A percentile compares a stretch with the other conserved stretches of the same genome.
Evolutionary conservation across 2,113 vertebrate species (phyloP).

Genomic region (Oreotrochilus melanogaster): DNA sequence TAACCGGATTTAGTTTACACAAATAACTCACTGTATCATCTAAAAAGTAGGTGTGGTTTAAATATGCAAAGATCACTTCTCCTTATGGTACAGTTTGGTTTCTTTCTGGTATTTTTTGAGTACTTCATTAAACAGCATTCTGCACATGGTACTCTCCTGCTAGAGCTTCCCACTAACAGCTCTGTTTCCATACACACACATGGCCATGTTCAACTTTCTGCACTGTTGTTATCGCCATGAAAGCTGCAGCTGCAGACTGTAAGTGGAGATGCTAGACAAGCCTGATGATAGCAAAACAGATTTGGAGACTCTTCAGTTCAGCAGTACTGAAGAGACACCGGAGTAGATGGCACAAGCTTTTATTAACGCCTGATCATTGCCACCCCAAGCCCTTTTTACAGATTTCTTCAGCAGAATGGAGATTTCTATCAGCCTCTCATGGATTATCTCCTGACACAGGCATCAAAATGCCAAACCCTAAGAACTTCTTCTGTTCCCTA

Average conservation of each 20-base stretch:
- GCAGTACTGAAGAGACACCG: not conserved
- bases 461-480: not conserved
- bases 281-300: not conserved
- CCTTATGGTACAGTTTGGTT: not conserved
- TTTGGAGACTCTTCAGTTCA: not conserved
- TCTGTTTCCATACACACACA: not conserved
- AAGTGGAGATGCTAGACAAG: not conserved
- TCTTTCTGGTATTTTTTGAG: not conserved
- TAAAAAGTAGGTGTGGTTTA: not conserved
- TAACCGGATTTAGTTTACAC: not conserved
- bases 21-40: not conserved
- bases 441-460: not conserved
- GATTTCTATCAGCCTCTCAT: not conserved
- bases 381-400: rapidly evolving
- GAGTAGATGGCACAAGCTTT: not conserved
- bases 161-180: not conserved
- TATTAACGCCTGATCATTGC: rapidly evolving
- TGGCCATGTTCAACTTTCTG: not conserved
- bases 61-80: not conserved
- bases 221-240: not conserved
- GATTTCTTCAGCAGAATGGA: not conserved
- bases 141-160: not conserved
- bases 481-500: not conserved
- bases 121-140: not conserved
- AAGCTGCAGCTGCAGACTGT: not conserved